A percentile compares a stretch with the other conserved stretches of the same genome.
These are phyloP conservation scores for Nasonia longicornis DNA, from an alignment of 1,140 invertebrate species.

Conservation along the genomic window DNA sequence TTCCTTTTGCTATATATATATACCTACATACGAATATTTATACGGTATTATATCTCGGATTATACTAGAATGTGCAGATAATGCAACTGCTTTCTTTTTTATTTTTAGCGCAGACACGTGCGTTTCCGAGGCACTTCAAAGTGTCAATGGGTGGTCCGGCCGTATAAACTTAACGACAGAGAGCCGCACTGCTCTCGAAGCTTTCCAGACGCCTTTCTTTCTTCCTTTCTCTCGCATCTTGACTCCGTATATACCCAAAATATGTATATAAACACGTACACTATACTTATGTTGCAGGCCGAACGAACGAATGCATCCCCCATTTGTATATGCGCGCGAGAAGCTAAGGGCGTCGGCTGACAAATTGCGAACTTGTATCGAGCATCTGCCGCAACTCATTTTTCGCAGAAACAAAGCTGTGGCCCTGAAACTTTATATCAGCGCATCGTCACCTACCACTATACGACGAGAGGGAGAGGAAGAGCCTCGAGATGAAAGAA, in stretches of 20 bases:
- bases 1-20: no score
- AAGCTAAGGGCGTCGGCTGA: conserved; percentile 6
- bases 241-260: no score
- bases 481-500: conserved; percentile 61
- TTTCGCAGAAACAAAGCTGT: conserved; percentile 37
- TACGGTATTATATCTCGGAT: no score
- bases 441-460: conserved; percentile 26
- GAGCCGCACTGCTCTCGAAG: not conserved
- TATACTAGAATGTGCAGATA: no score
- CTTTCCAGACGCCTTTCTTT: conserved; percentile 5
- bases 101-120: not conserved
- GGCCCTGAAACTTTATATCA: not conserved
- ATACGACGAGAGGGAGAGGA: not conserved
- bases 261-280: no score
- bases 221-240: not conserved
- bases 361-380: conserved; percentile 42
- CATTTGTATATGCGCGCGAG: not conserved
- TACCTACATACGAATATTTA: no score
- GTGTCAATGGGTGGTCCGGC: conserved; percentile 44
- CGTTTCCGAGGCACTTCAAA: conserved; percentile 34
- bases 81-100: no score
- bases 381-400: not conserved
- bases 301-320: not conserved
- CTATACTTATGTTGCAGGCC: not conserved
- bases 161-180: conserved; percentile 32